These are phyloP conservation scores for Microtus oregoni DNA, from an alignment of 2,113 vertebrate genomes.

Conservation along the genomic window DNA sequence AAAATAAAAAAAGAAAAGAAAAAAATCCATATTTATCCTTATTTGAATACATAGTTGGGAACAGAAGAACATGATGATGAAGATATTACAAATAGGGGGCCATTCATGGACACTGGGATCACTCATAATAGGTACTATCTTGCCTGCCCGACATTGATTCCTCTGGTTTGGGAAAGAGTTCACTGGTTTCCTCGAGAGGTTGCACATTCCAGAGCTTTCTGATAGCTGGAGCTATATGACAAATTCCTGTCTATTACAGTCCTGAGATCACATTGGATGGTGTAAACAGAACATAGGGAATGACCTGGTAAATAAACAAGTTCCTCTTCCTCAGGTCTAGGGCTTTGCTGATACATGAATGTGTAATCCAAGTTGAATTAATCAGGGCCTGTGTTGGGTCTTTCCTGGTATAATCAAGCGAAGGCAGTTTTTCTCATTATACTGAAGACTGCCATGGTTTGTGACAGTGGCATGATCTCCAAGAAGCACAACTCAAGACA, in stretches of 20 bases:
- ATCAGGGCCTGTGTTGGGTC: not conserved
- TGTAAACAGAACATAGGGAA: not conserved
- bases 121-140: not conserved
- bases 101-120: not conserved
- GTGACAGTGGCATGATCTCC: not conserved
- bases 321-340: not conserved
- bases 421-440: not conserved
- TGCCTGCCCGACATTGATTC: not conserved
- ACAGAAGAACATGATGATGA: not conserved
- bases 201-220: not conserved
- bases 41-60: not conserved
- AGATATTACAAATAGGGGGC: not conserved
- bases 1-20: not conserved
- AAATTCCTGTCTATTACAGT: not conserved
- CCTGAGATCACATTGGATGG: not conserved
- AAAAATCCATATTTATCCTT: not conserved
- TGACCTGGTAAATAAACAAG: not conserved
- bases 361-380: not conserved
- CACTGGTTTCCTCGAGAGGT: not conserved
- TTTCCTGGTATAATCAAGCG: not conserved
- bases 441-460: not conserved
- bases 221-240: not conserved
- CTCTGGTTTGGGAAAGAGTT: not conserved
- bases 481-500: not conserved
- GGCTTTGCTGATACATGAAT: not conserved